Evolutionary conservation across 2,113 vertebrate species (phyloP), one percentile per base, ranked within the genome.

Genomic region (Apteryx owenii): DNA sequence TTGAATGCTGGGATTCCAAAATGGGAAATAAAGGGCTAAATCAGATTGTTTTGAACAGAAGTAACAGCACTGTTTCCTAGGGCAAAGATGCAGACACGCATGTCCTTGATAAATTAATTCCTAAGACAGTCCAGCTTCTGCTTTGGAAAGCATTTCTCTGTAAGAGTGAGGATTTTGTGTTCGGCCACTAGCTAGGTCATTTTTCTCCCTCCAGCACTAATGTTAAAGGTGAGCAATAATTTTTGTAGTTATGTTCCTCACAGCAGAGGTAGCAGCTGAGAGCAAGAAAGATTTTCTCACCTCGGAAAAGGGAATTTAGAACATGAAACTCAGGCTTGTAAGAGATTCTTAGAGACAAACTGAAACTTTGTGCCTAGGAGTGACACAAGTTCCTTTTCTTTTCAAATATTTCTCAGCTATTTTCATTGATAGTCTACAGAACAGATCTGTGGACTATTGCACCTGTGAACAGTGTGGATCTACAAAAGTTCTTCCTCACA

Each of bases 211-310:
- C 72, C 33, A 84, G 9, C 5, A 11, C 53, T 78, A 81, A 29
- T 82, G 61, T 65, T 76, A 29, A 50, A 68, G 94, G 51, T 73
- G 42, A 76, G 33, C 71, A 70, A 69, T 91, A 15, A 18, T 90
- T 73, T 81, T 46, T n/a, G 7, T 76, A 83, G 40, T 73, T 51
- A 5, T 20, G 19, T 22, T 29, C 16, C 4, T 96, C 56, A 18
- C 25, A 88, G 79, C 31, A 90, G 73, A 86, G 51, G 65, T 72
- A 89, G 87, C 80, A 84, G 48, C 78, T 96, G 88, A 88, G 94
- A 93, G 92, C 80, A 85, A 89, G 93, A 61, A 89, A 82, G 33
- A 69, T 61, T 44, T 95, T 85, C 80, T 93, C 46, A 82, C 66
- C 79, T 69, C 8, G 9, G 58, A 90, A 79, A 91, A 81, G 56